Conservation (phyloP, 2,113 vertebrate genomes). For the Heterochromis multidens region DNA sequence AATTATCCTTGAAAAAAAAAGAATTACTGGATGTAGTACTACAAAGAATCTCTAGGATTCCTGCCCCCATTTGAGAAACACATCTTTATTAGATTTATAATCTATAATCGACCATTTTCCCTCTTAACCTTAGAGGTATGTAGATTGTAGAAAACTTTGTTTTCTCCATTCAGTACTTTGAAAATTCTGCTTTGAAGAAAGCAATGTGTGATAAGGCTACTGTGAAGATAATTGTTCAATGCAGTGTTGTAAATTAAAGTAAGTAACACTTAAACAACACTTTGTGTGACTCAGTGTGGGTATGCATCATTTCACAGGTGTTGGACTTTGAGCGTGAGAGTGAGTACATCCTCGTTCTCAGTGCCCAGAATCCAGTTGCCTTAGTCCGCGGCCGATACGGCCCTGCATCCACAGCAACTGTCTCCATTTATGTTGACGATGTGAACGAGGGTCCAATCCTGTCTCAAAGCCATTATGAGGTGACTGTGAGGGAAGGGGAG, state of each 20-base stretch:
- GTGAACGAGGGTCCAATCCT: conserved; percentile 79
- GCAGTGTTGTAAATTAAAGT: neutral
- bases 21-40: neutral
- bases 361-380: conserved; percentile 75
- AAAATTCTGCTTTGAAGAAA: neutral
- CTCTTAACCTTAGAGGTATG: too few relatives aligned
- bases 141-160: neutral
- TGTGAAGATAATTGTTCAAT: neutral
- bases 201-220: neutral
- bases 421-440: conserved; percentile 75
- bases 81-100: neutral
- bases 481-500: conserved; percentile 75
- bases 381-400: conserved; percentile 76
- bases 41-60: neutral
- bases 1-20: too few relatives aligned
- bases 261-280: neutral
- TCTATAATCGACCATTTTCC: too few relatives aligned
- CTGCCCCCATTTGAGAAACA: neutral
- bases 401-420: conserved; percentile 76
- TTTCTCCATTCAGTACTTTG: neutral
- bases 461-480: conserved; percentile 76
- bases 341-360: conserved; percentile 76
- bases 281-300: neutral
- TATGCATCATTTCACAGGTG: conserved; percentile 48
- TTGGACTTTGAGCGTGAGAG: conserved; percentile 80